A percentile compares a stretch with the other conserved stretches of the same genome.
These are phyloP conservation scores for Colistium nudipinnis DNA, from an alignment of 2,113 vertebrate genomes.

Conservation along the genomic window DNA sequence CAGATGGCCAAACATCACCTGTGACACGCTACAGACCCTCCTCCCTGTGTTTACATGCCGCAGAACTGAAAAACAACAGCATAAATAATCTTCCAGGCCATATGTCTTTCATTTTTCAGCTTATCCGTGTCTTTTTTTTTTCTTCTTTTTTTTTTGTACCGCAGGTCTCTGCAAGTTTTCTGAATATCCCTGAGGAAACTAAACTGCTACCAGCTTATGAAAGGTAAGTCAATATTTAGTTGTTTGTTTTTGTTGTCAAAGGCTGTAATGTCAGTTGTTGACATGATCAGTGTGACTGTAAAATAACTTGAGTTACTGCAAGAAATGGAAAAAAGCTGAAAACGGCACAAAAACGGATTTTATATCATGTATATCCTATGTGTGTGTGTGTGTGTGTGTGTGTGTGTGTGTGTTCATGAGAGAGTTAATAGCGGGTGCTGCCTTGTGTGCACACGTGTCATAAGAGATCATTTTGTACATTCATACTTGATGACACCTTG, in stretches of 20 bases:
- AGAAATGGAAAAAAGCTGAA: too few species aligned
- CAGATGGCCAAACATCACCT: constrained; percentile 58
- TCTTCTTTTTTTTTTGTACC: not conserved
- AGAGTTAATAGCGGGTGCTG: too few species aligned
- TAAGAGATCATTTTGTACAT: not conserved
- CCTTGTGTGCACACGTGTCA: constrained; percentile 45
- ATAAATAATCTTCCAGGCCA: constrained; percentile 17
- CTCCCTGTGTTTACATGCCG: constrained; percentile 26
- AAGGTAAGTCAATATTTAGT: not conserved
- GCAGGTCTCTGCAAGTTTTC: too few species aligned
- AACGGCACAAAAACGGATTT: too few species aligned
- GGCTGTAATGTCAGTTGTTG: too few species aligned
- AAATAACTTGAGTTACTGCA: too few species aligned
- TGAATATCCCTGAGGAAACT: not conserved
- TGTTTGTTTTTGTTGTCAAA: too few species aligned
- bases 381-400: too few species aligned
- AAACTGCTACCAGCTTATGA: not conserved
- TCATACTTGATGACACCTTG: not conserved
- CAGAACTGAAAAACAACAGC: constrained; percentile 33
- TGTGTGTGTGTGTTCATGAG: too few species aligned
- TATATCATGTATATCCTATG: too few species aligned
- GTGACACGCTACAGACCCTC: constrained; percentile 26
- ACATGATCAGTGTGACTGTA: too few species aligned
- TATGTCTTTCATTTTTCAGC: constrained; percentile 5
- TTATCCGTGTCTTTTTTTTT: not conserved